Evolutionary conservation across 2,888 invertebrate species (phyloP), one percentile per base, ranked within the genome.

Genomic region (Dolichopus griseipennis): DNA sequence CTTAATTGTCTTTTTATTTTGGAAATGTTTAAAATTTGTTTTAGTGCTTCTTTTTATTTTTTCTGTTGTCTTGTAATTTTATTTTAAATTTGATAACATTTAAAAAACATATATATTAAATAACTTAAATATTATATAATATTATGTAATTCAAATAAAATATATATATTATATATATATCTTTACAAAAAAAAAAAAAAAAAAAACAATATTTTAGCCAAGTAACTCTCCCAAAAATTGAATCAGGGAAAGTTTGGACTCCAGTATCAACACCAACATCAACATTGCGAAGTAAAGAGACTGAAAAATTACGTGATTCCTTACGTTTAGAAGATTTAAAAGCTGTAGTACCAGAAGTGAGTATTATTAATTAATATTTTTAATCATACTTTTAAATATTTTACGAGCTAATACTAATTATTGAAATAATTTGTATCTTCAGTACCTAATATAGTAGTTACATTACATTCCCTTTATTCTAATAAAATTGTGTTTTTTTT

Each of bases 281-380:
- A 73, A 74, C 75, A 71, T 70, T 75, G 71, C 72, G 75, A 74
- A 73, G 74, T 68, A 73, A 74, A 72, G 75, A 75, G 74, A 74
- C 74, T 73, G 75, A 75, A 74, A 74, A 74, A 74, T 72, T 75
- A 72, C 75, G 75, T 72, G 75, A 75, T 72, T 75, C 74, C 72
- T 73, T 75, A 73, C 74, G 74, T 69, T 72, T 75, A 72, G 75
- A 75, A 70, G 75, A 75, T 72, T 72, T 75, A 70, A 74, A 75
- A 75, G 71, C 74, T 71, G 72, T 73, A 70, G 72, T 73, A 71
- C 75, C 75, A 71, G 75, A 75, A 68, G 75, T 75, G 71, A 71
- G 37, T 64, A 64, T 21, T 22, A 22, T 5, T 33, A 27, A n/a
- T 4, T 27, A 27, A 27, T 4, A 27, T 22, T 22, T 6, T 61